Percentiles rank a stretch among this genome's conserved stretches.
phyloP scores from a whole-genome alignment of 2,797 vertebrate genomes.

The Kryptolebias ocellatus region DNA sequence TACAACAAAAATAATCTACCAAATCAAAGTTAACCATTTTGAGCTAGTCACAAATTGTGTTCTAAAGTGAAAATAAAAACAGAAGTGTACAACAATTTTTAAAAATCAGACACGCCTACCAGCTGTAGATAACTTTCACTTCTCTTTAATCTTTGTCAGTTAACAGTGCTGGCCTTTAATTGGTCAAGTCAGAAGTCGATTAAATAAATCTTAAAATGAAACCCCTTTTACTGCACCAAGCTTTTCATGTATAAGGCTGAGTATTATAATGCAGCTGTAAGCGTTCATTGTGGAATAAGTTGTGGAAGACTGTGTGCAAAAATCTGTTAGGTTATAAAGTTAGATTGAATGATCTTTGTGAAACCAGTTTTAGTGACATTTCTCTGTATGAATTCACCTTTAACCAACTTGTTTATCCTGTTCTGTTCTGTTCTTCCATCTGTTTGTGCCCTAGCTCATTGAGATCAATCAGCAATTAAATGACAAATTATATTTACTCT shows the following conservation, averaged over 20 bases:
- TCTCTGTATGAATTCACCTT: neutral
- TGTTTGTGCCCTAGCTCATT: constrained; percentile 10
- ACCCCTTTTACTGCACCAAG: neutral
- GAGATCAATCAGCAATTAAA: neutral
- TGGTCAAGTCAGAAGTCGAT: neutral
- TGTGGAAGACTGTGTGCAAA: neutral
- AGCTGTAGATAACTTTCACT: neutral
- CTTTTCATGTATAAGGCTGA: neutral
- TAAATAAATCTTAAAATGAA: neutral
- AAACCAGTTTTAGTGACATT: constrained; percentile 11
- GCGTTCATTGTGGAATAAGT: neutral
- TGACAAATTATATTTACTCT: neutral
- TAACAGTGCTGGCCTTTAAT: neutral
- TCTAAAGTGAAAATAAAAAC: too few species aligned
- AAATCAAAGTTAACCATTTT: too few species aligned
- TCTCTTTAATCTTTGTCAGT: neutral
- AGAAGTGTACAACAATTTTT: too few species aligned
- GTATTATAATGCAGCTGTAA: neutral
- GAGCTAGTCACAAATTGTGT: too few species aligned
- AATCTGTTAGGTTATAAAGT: neutral
- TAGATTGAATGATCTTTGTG: constrained; percentile 7
- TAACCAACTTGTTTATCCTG: neutral
- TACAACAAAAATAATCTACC: neutral
- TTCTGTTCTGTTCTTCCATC: neutral
- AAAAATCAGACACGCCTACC: too few species aligned